A percentile compares a stretch with the other conserved stretches of the same genome.
Conservation (phyloP, 2,888 invertebrate species). For the Prostheceraeus crozeri region DNA sequence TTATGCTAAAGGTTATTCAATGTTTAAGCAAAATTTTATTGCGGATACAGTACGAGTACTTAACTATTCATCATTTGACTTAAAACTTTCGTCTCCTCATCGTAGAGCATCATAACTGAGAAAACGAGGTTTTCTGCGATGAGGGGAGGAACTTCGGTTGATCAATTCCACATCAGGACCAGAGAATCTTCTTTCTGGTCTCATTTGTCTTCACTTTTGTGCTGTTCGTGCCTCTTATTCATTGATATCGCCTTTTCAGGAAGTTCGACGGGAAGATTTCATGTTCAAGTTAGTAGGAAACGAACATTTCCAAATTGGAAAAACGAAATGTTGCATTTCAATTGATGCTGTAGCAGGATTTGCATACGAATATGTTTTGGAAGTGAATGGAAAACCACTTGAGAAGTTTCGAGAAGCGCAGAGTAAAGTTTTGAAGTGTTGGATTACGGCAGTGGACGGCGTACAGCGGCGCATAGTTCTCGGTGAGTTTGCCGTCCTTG, state of each 20-base stretch:
- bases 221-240: no score
- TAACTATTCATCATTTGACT: no score
- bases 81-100: no score
- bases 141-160: no score
- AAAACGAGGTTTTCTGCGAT: no score
- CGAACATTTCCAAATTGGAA: conserved; percentile 68
- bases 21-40: no score
- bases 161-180: no score
- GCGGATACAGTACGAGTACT: no score
- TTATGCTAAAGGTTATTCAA: no score
- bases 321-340: conserved; percentile 59
- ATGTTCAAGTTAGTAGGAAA: conserved; percentile 84
- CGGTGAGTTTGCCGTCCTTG: conserved; percentile 56
- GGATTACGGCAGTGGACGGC: conserved; percentile 62
- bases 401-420: conserved; percentile 74
- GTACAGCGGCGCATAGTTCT: conserved; percentile 63
- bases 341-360: conserved; percentile 65
- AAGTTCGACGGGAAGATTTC: conserved; percentile 71
- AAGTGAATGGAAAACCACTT: conserved; percentile 72
- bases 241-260: conserved; percentile 60
- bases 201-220: no score
- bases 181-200: no score
- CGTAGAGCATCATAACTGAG: no score
- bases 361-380: conserved; percentile 71
- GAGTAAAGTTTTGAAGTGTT: conserved; percentile 68